Percentiles rank a stretch among this genome's conserved stretches.
Conservation (phyloP, 2,888 invertebrate species). For the Brachyopa scutellaris region DNA sequence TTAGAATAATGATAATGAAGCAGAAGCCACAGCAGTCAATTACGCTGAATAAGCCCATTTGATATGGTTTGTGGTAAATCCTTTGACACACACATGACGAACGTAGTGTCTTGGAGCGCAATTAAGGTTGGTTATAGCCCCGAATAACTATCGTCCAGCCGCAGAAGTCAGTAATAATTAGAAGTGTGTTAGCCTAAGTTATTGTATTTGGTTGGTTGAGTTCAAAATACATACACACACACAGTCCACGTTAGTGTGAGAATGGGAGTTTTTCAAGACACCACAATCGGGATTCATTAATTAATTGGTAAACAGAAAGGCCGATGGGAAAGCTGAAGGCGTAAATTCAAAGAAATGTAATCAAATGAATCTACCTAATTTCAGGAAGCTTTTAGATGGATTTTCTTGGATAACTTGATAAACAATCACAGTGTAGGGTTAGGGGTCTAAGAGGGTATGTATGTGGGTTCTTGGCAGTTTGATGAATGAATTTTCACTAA, state of each 20-base stretch:
- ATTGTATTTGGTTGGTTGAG: not conserved
- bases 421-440: too few species aligned
- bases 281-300: slow-evolving; percentile 21
- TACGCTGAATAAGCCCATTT: slow-evolving; percentile 53
- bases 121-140: slow-evolving; percentile 18
- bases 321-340: not conserved
- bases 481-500: too few species aligned
- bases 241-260: too few species aligned
- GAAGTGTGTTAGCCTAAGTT: not conserved
- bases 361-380: slow-evolving; percentile 11
- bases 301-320: slow-evolving; percentile 9
- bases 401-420: not conserved
- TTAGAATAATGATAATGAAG: slow-evolving; percentile 18
- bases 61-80: slow-evolving; percentile 31
- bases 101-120: not conserved
- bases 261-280: not conserved
- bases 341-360: not conserved
- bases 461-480: too few species aligned
- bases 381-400: not conserved
- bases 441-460: too few species aligned
- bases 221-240: too few species aligned
- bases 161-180: slow-evolving; percentile 19
- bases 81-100: slow-evolving; percentile 22
- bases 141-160: not conserved
- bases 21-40: slow-evolving; percentile 56